Evolutionary conservation across 1,140 invertebrate genomes (phyloP), one percentile per base, ranked within the genome.

Genomic region (Drosophila serrata): DNA sequence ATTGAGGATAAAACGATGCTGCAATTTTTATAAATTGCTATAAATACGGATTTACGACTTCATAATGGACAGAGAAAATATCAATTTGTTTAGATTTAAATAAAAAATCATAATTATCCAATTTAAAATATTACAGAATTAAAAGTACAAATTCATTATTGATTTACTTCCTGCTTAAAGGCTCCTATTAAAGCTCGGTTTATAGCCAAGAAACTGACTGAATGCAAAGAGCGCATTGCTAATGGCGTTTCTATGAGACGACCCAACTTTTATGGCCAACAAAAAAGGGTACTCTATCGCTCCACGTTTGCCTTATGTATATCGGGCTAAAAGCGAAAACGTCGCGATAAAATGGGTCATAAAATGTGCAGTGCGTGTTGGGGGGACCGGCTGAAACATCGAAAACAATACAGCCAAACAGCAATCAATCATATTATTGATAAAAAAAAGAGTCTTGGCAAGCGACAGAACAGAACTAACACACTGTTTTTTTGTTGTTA

Each of bases 401-500:
- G 58, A 46, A 40, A 43, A 39, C 37, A 61, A 51, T 9, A 48
- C 33, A 51, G 29, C 39, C 46, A 39, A 81, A 62, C 63, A 72
- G 75, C 56, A 67, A 88, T 87, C 80, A 79, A 68, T 82, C 75
- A 79, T 67, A 80, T 62, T 75, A 58, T 82, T 49, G 76, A 84
- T 84, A 85, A 74, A 68, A 49, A 68, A 37, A 74, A 58, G 0
- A 58, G n/a, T 17, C 31, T 73, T 59, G 35, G 69, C 43, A 59
- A 67, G 40, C 35, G 15, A 49, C n/a, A 57, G 33, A 22, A 31
- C 43, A 39, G 4, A 55, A 42, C 13, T 27, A 22, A 57, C 29
- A 59, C 17, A 15, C 33, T 12, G 1, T 11, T 3, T 35, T 35
- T 6, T 9, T 9, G 49, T 53, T 69, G 55, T 46, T 59, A 39